Percentiles rank a stretch among this genome's conserved stretches.
Conservation (phyloP, 2,113 vertebrate species). For the Phalacrocorax aristotelis region DNA sequence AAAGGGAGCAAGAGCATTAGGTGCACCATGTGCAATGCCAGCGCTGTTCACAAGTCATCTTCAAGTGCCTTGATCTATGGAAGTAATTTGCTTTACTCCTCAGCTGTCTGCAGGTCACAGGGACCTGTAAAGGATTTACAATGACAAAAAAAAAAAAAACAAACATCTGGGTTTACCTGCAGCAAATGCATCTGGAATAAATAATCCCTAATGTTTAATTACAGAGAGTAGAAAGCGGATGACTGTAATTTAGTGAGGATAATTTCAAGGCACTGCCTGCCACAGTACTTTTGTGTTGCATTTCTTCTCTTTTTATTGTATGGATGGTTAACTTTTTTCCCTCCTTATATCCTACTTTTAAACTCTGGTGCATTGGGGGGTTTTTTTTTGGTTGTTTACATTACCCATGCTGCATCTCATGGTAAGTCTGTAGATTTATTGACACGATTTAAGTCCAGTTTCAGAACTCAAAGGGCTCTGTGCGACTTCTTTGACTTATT, state of each 20-base stretch:
- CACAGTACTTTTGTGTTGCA: not conserved
- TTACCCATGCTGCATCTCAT: slow-evolving; percentile 46
- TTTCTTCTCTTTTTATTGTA: slow-evolving; percentile 50
- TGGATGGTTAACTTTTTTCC: slow-evolving; percentile 42
- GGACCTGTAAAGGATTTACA: slow-evolving; percentile 61
- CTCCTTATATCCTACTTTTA: slow-evolving; percentile 60
- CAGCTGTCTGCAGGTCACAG: slow-evolving; percentile 34
- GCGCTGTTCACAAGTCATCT: not conserved
- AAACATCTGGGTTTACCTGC: slow-evolving; percentile 48
- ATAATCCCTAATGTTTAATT: slow-evolving; percentile 84
- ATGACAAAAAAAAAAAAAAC: slow-evolving; percentile 54
- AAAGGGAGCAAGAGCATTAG: not conserved
- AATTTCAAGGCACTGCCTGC: slow-evolving; percentile 77
- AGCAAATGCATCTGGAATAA: slow-evolving; percentile 82
- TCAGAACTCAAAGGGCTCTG: not conserved
- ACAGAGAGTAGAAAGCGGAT: slow-evolving; percentile 74
- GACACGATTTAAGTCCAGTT: not conserved
- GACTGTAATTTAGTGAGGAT: slow-evolving; percentile 79
- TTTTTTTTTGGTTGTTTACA: slow-evolving; percentile 11
- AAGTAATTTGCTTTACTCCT: not conserved
- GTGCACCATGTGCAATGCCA: not conserved
- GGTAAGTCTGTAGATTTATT: slow-evolving; percentile 33
- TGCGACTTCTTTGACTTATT: not conserved
- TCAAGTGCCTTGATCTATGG: not conserved
- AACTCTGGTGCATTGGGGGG: not conserved